These are phyloP conservation scores for Psix sp. DNA, from an alignment of 1,140 invertebrate genomes.

Conservation along the genomic window DNA sequence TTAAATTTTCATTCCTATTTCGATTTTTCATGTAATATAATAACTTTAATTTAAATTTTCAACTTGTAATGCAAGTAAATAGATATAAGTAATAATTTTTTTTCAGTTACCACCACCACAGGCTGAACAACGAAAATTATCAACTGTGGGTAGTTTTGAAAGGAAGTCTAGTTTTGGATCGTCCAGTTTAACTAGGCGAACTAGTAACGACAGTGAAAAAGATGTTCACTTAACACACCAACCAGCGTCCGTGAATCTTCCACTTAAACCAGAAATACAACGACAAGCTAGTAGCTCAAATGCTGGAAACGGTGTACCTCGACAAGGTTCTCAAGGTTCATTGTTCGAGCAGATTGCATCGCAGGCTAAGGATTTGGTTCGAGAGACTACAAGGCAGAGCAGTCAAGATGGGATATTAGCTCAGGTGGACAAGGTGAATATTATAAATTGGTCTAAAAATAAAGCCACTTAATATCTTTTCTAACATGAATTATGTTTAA, in stretches of 20 bases:
- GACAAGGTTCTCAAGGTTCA: slow-evolving; percentile 88
- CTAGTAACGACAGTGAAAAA: slow-evolving; percentile 60
- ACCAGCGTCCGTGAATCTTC: slow-evolving; percentile 20
- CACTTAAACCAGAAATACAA: slow-evolving; percentile 58
- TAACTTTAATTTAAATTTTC: neutral
- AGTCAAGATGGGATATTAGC: slow-evolving; percentile 92
- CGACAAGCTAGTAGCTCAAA: slow-evolving; percentile 65
- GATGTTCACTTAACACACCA: slow-evolving; percentile 23
- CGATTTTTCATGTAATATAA: too few relatives aligned
- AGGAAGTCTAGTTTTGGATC: slow-evolving; percentile 79
- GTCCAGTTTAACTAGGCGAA: slow-evolving; percentile 65
- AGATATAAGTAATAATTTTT: neutral
- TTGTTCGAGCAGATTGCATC: slow-evolving; percentile 90
- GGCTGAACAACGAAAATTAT: slow-evolving; percentile 79
- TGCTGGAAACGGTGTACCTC: slow-evolving; percentile 76
- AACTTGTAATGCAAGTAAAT: neutral
- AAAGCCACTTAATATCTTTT: too few relatives aligned
- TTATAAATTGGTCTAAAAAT: too few relatives aligned
- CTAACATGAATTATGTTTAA: too few relatives aligned
- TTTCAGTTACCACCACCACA: slow-evolving; percentile 74
- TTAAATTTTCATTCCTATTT: too few relatives aligned
- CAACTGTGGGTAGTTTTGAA: slow-evolving; percentile 81
- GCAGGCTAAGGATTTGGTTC: slow-evolving; percentile 90
- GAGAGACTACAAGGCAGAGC: slow-evolving; percentile 90
- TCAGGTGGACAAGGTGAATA: slow-evolving; percentile 90